Evolutionary conservation across 2,888 invertebrate species (phyloP).

Genomic region (Agelastica alni): DNA sequence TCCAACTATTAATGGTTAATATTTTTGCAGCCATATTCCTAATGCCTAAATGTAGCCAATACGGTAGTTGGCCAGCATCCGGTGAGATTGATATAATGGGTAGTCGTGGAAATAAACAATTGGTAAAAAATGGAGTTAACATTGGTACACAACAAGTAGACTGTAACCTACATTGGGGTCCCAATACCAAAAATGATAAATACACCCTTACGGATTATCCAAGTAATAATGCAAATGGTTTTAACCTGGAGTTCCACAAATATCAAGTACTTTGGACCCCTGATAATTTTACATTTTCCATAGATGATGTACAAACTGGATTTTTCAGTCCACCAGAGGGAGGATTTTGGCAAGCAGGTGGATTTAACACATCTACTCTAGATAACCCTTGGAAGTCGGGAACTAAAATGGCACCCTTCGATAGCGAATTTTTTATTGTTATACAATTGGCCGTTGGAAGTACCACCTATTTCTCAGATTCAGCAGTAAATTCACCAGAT

Average conservation of each 20-base stretch:
- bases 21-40: too few species aligned
- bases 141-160: neutral
- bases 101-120: slow-evolving; percentile 65
- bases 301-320: slow-evolving; percentile 62
- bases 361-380: slow-evolving; percentile 59
- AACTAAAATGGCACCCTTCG: slow-evolving; percentile 68
- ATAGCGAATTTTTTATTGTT: slow-evolving; percentile 68
- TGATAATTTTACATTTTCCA: slow-evolving; percentile 58
- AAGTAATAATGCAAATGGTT: slow-evolving; percentile 51
- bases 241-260: slow-evolving; percentile 64
- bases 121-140: slow-evolving; percentile 3
- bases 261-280: slow-evolving; percentile 71
- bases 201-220: neutral
- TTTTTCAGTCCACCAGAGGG: slow-evolving; percentile 59
- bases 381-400: slow-evolving; percentile 62
- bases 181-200: neutral
- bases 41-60: too few species aligned
- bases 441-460: slow-evolving; percentile 64
- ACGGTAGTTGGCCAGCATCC: slow-evolving; percentile 72
- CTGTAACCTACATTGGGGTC: neutral
- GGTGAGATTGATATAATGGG: slow-evolving; percentile 76
- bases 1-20: too few species aligned
- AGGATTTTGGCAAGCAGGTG: slow-evolving; percentile 70
- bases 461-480: slow-evolving; percentile 66
- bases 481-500: slow-evolving; percentile 60